Base-by-base conservation (phyloP, 2,797 vertebrate species). In the Hirundo rustica region DNA sequence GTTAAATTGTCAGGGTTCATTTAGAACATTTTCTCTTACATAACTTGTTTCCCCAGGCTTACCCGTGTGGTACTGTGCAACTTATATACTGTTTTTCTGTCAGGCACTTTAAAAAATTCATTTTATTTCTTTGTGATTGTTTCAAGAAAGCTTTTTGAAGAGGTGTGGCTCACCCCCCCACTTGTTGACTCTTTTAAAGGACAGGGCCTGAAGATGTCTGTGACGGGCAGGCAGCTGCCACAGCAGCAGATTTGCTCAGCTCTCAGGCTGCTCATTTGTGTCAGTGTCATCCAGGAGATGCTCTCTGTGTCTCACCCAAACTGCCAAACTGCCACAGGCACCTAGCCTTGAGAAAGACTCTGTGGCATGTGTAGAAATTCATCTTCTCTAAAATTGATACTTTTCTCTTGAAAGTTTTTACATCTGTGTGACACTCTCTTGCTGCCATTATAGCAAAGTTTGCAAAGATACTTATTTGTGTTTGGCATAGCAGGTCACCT, bases 61-160 rank as follows among this genome's bases (percentile, higher is more conserved):
- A 4, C 25, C 32, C 0, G 0, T 26, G 20, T 42, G 32, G 42
- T 23, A 60, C 13, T 23, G 8, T 42, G 51, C 18, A 32, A 36
- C 15, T 61, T 74, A 26, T 16, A 51, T 13, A 9, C 38, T 38
- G 38, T 38, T 38, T 38, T 38, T 38, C 38, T 38, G 38, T 38
- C 38, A 38, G 38, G 38, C 38, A 38, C 38, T 38, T 38, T 38
- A 38, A 38, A 38, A 38, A 38, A 38, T 38, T 38, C 11, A 5
- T 38, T 38, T 38, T 38, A 38, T 38, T 38, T 55, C 58, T 44
- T 83, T 53, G 23, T 60, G 47, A 68, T 30, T 68, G 29, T 51
- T 86, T 81, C 57, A 81, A 20, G 44, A 80, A 92, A 40, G 57
- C 27, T 54, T 82, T 85, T 62, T 44, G 53, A 71, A 65, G 70